Conservation (phyloP, 1,140 invertebrate genomes). For the Tigriopus japonicus region DNA sequence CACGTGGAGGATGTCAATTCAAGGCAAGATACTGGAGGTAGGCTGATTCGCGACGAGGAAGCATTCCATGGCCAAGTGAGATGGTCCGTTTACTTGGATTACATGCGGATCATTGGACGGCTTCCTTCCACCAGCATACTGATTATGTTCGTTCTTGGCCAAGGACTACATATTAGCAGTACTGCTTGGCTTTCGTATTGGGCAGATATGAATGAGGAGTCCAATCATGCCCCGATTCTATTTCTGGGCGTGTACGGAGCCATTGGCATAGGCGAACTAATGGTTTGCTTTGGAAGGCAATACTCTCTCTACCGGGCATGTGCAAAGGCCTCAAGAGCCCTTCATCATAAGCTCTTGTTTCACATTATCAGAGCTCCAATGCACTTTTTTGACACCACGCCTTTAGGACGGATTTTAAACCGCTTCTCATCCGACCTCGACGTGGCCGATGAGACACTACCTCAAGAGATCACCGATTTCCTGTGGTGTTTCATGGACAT, state of each 20-base stretch:
- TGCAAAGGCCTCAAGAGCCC: slow-evolving; percentile 36
- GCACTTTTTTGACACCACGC: slow-evolving; percentile 39
- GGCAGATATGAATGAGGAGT: too few relatives aligned
- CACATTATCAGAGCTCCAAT: slow-evolving; percentile 34
- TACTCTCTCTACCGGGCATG: slow-evolving; percentile 13
- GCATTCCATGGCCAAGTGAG: slow-evolving; percentile 42
- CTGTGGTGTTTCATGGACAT: not conserved
- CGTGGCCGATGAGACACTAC: slow-evolving; percentile 31
- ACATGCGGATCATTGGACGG: slow-evolving; percentile 59
- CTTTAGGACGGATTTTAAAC: slow-evolving; percentile 40
- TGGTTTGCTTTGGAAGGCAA: not conserved
- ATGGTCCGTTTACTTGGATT: slow-evolving; percentile 56
- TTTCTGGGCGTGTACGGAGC: slow-evolving; percentile 73
- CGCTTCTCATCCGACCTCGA: slow-evolving; percentile 44
- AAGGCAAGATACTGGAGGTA: too few relatives aligned
- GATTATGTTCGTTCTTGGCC: too few relatives aligned
- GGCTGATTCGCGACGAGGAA: too few relatives aligned
- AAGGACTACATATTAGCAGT: too few relatives aligned
- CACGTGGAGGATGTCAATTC: too few relatives aligned
- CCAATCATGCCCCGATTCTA: slow-evolving; percentile 23
- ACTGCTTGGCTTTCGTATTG: too few relatives aligned
- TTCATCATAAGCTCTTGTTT: slow-evolving; percentile 38
- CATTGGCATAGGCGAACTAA: slow-evolving; percentile 68
- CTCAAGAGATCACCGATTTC: slow-evolving; percentile 21
- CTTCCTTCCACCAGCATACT: too few relatives aligned